phyloP scores from a whole-genome alignment of 2,113 vertebrate genomes.

The Lepidiolamprologus cunningtoni region DNA sequence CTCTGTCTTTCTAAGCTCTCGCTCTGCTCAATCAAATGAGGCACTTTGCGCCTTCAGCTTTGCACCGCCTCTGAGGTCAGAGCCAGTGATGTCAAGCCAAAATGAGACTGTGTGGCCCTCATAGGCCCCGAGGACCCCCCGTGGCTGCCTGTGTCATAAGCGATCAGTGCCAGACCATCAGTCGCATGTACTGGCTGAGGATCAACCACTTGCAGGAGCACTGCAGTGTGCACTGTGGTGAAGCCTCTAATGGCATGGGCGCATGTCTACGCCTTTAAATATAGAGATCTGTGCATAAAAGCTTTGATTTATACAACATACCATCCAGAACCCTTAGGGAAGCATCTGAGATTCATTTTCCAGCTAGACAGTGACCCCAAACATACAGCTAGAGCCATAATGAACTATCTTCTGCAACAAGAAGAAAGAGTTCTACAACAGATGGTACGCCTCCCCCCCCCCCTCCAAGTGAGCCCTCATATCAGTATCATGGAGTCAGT shows the following conservation, averaged over 20 bases:
- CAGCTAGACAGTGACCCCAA: not conserved
- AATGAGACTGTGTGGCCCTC: conserved; percentile 21
- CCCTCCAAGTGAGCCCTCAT: not conserved
- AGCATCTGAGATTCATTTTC: not conserved
- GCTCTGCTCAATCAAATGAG: conserved; percentile 20
- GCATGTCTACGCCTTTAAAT: not conserved
- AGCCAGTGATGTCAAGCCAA: conserved; percentile 39
- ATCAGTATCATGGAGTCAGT: not conserved
- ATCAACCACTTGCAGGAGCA: conserved; percentile 53
- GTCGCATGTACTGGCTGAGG: not conserved
- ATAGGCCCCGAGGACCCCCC: not conserved
- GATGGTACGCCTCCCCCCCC: not conserved
- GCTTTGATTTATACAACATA: not conserved
- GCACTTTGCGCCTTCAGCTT: not conserved
- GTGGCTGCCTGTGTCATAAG: conserved; percentile 36
- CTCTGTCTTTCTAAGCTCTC: not conserved
- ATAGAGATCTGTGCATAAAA: not conserved
- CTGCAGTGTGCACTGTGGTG: not conserved
- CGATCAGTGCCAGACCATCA: conserved; percentile 30
- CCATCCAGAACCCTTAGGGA: not conserved
- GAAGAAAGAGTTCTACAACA: not conserved
- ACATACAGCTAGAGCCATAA: not conserved
- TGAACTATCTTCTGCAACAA: not conserved
- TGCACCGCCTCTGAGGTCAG: conserved; percentile 31
- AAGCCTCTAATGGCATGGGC: conserved; percentile 6